Percentiles rank a stretch among this genome's conserved stretches.
Evolutionary conservation across 2,888 invertebrate genomes (phyloP).

Genomic region (Proisotoma minuta): DNA sequence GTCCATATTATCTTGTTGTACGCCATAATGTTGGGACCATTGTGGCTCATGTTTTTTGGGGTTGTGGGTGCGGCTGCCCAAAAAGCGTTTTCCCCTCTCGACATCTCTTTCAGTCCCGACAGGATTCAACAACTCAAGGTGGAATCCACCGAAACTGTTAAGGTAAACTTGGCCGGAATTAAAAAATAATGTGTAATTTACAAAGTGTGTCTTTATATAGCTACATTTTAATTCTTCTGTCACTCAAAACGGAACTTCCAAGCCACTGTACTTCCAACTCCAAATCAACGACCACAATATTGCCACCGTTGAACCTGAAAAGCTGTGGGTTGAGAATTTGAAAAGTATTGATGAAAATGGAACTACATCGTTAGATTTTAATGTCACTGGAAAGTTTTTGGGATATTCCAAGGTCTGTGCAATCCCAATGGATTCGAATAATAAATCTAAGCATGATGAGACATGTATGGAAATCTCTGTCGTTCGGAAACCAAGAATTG

Average conservation of each 20-base stretch:
- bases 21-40: slow-evolving; percentile 55
- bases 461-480: slow-evolving; percentile 56
- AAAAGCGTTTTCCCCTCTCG: slow-evolving; percentile 47
- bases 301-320: not conserved
- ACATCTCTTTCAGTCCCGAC: slow-evolving; percentile 51
- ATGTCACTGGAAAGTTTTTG: slow-evolving; percentile 49
- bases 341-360: slow-evolving; percentile 28
- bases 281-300: not conserved
- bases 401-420: slow-evolving; percentile 48
- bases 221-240: too few species aligned
- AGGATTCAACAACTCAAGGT: slow-evolving; percentile 53
- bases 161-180: slow-evolving; percentile 50
- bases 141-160: slow-evolving; percentile 52
- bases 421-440: slow-evolving; percentile 16
- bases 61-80: slow-evolving; percentile 50
- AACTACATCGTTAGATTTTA: slow-evolving; percentile 40
- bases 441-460: slow-evolving; percentile 12
- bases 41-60: slow-evolving; percentile 56
- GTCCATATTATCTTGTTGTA: slow-evolving; percentile 59
- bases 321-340: not conserved
- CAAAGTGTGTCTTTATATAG: too few species aligned
- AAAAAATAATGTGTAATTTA: too few species aligned
- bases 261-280: not conserved
- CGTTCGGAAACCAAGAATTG: slow-evolving; percentile 59
- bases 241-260: too few species aligned